These are phyloP conservation scores for Portevinia maculata DNA, from an alignment of 2,888 invertebrate genomes.

Conservation along the genomic window DNA sequence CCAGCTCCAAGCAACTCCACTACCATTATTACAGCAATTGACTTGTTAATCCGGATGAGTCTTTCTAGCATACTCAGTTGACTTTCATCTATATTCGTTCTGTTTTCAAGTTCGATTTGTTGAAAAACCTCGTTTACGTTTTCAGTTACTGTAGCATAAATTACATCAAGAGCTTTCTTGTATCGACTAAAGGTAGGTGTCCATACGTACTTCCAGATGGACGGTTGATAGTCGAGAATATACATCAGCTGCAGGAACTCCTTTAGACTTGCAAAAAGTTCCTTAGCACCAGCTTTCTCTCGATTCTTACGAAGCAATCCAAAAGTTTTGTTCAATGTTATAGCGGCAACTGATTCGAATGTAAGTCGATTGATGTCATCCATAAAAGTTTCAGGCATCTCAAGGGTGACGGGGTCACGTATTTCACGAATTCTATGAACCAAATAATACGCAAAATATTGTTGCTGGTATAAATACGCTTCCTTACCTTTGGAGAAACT, in stretches of 20 bases:
- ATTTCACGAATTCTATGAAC: conserved; percentile 79
- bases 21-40: conserved; percentile 86
- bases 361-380: conserved; percentile 84
- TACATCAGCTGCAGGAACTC: background rate
- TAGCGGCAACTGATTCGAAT: conserved; percentile 83
- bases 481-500: conserved; percentile 5
- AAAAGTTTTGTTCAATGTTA: conserved; percentile 81
- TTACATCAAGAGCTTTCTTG: conserved; percentile 73
- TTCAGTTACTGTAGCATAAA: conserved; percentile 77
- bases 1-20: conserved; percentile 87
- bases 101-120: conserved; percentile 73
- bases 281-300: conserved; percentile 28
- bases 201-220: conserved; percentile 68
- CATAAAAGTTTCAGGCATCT: conserved; percentile 83
- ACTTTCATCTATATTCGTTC: conserved; percentile 81
- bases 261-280: conserved; percentile 11
- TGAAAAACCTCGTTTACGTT: conserved; percentile 79
- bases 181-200: conserved; percentile 71
- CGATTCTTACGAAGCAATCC: conserved; percentile 76
- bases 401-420: conserved; percentile 76
- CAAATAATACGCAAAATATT: background rate
- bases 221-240: conserved; percentile 74
- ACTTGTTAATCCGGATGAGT: conserved; percentile 84
- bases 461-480: background rate
- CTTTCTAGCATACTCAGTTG: conserved; percentile 85